A percentile compares a stretch with the other conserved stretches of the same genome.
These are phyloP conservation scores for Calliopum simillimum DNA, from an alignment of 2,888 invertebrate genomes.

Conservation along the genomic window DNA sequence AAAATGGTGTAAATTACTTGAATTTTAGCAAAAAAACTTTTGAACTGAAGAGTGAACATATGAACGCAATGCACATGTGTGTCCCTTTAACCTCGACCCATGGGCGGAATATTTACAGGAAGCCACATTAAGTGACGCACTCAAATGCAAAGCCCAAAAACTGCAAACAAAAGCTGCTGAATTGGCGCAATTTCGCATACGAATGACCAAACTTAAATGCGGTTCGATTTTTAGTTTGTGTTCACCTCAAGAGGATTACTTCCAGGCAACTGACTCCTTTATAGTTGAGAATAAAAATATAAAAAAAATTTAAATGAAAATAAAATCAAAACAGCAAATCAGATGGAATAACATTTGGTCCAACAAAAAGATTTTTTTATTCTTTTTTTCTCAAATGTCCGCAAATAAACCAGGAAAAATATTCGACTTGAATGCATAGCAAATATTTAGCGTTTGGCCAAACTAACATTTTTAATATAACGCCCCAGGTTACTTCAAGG, in stretches of 20 bases:
- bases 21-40: too few species aligned
- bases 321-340: conserved; percentile 16
- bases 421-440: too few species aligned
- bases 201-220: conserved; percentile 29
- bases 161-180: conserved; percentile 15
- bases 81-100: neutral
- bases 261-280: conserved; percentile 25
- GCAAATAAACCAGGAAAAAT: too few species aligned
- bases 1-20: too few species aligned
- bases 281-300: neutral
- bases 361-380: neutral
- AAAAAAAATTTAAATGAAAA: neutral
- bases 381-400: too few species aligned
- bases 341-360: conserved; percentile 21
- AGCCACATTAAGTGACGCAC: conserved; percentile 13
- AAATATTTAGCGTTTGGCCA: neutral
- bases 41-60: too few species aligned
- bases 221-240: conserved; percentile 12
- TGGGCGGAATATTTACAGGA: conserved; percentile 32
- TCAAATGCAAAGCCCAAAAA: conserved; percentile 19
- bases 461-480: neutral
- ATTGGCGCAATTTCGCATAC: conserved; percentile 32
- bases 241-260: conserved; percentile 10
- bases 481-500: conserved; percentile 4
- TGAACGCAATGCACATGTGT: too few species aligned